Evolutionary conservation across 1,140 invertebrate species (phyloP).

Genomic region (Drosophila takahashii): DNA sequence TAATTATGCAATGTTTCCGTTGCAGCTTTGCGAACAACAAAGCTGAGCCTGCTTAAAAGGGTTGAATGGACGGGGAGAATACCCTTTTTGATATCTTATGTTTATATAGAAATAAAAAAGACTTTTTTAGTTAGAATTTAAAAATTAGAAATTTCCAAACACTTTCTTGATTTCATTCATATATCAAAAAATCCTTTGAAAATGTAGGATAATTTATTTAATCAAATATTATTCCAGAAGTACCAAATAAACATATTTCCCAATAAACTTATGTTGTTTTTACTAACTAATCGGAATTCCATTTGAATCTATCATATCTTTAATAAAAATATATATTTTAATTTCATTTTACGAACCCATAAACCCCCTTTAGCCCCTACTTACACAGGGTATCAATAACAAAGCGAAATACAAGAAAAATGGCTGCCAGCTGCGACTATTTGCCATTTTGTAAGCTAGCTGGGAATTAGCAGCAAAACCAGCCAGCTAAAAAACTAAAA

Average conservation of each 20-base stretch:
- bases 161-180: too few relatives aligned
- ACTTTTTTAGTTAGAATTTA: too few relatives aligned
- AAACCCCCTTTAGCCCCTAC: conserved; percentile 8
- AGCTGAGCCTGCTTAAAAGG: conserved; percentile 1
- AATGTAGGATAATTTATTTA: too few relatives aligned
- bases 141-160: too few relatives aligned
- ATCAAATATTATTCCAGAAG: too few relatives aligned
- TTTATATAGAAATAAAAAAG: too few relatives aligned
- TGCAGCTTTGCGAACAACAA: conserved; percentile 39
- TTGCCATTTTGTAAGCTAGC: conserved; percentile 73
- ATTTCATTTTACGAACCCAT: neutral
- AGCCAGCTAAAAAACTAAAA: conserved; percentile 8
- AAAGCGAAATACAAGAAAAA: conserved; percentile 43
- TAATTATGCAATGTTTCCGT: conserved; percentile 71
- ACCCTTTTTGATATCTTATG: neutral
- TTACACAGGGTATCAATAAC: conserved; percentile 26
- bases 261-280: too few relatives aligned
- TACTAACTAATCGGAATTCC: too few relatives aligned
- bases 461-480: conserved; percentile 60
- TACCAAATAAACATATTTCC: too few relatives aligned
- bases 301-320: too few relatives aligned
- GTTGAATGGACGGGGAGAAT: conserved; percentile 1
- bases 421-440: conserved; percentile 62
- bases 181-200: too few relatives aligned
- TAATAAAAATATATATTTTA: too few relatives aligned